Evolutionary conservation across 2,888 invertebrate species (phyloP).

Genomic region (Microctonus aethiopoides): DNA sequence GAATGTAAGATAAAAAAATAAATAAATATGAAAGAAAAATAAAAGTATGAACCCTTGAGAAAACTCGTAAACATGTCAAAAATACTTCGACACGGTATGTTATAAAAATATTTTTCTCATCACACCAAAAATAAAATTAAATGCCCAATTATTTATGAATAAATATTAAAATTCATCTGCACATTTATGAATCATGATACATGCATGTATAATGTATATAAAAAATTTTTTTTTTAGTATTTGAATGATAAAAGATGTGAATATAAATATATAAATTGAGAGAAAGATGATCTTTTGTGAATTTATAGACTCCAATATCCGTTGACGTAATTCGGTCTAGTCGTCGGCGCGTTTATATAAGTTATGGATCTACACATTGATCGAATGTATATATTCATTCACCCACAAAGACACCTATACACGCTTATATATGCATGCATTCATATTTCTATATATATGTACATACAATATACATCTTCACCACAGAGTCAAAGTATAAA

Average conservation of each 20-base stretch:
- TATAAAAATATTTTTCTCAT: not conserved
- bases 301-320: slow-evolving; percentile 29
- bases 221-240: no score
- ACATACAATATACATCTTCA: no score
- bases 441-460: slow-evolving; percentile 8
- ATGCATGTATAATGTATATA: no score
- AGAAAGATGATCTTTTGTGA: slow-evolving; percentile 12
- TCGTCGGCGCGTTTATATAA: not conserved
- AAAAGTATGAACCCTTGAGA: not conserved
- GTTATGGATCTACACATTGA: slow-evolving; percentile 21
- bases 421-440: slow-evolving; percentile 2
- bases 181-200: no score
- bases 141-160: not conserved
- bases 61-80: slow-evolving; percentile 13
- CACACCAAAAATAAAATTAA: not conserved
- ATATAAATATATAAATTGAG: not conserved
- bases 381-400: not conserved
- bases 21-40: not conserved
- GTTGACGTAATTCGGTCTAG: slow-evolving; percentile 9
- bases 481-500: slow-evolving; percentile 5
- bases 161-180: no score
- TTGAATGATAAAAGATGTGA: not conserved
- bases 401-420: not conserved
- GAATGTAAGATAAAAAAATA: not conserved
- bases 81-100: not conserved